Evolutionary conservation across 1,140 invertebrate species (phyloP), one percentile per base, ranked within the genome.

Genomic region (Archegozetes longisetosus): DNA sequence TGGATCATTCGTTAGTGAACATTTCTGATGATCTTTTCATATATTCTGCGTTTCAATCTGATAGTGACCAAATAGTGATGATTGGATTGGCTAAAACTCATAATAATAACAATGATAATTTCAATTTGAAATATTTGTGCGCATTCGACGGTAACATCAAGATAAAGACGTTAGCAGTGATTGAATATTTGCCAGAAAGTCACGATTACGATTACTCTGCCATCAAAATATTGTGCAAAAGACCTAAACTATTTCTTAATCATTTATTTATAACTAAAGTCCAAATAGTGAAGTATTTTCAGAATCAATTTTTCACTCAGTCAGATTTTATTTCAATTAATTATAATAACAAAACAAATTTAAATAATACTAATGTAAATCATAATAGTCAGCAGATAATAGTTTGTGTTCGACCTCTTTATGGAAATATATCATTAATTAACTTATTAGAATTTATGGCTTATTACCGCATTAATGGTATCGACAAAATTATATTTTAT

Each of bases 391-490:
- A 40, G 17, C 22, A 22, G 12, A 24, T 94, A 26, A 86, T 82
- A 2, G 80, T 93, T 20, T 96, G 91, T 71, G 84, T 94, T 6
- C 91, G 93, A 66, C 90, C 91, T 0, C 77, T 96, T 32, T 91
- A 86, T 67, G 80, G 84, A 63, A 93, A 89, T 71, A 83, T 89
- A 68, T 78, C 79, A 65, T 78, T 81, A 1, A 64, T 74, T 52
- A 85, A 89, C 74, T 74, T 96, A 59, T 76, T 92, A 60, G 89
- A 95, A 74, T 93, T 91, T 76, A 80, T 95, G 61, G 90, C 94
- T 72, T 75, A 93, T 55, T 88, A 94, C 68, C 76, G 78, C 14
- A 71, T 93, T 17, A 74, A 95, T 52, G 90, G 90, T 1, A 85
- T 85, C 1, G 80, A 80, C 25, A 85, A 88, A 69, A 88, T 96